Base-by-base conservation (phyloP, 1,140 invertebrate genomes). In the Drosophila bocqueti region DNA sequence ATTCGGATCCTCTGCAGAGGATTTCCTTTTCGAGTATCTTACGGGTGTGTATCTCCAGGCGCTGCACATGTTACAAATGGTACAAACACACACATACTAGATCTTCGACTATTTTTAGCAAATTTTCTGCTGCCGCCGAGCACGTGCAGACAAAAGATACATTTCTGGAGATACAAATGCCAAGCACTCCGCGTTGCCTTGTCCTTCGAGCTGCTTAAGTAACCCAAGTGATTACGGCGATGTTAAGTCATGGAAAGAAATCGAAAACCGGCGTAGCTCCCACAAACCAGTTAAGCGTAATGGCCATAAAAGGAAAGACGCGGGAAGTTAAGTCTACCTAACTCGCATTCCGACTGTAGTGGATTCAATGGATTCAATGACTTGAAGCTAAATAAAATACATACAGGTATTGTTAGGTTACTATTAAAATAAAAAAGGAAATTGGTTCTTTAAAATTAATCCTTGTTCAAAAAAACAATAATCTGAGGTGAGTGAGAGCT, bases 71-170 rank as follows among this genome's bases (percentile, higher is more conserved):
- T 26, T 6, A 54, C 18, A 36, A 4, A 68, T 68, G 47, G 21
- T 6, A 54, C 18, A 36, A 4, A 54, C 31, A 11, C 15, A 36
- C 11, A 40, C 15, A 40, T 3, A 40, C 36, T 62, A 31, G 29
- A 26, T n/a, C 40, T n/a, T 40, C 4, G 21, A 55, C 72, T 75
- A 75, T 75, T 75, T 75, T 75, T 75, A 76, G 74, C 52, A 5
- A 64, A 50, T 76, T 21, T 50, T 50, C 15, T 26, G 36, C 29
- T 2, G 49, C 36, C 34, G 43, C 9, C 1, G 45, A 47, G 43
- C 72, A 75, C 72, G 59, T 75, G 72, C 49, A 76, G 59, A 26
- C 71, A 49, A 76, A 55, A 50, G 50, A 74, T 63, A 74, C 69
- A 52, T 54, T 62, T 29, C 21, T 42, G 29, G 34, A 74, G 68